Conservation (phyloP, 2,113 vertebrate species). For the Siniperca chuatsi region DNA sequence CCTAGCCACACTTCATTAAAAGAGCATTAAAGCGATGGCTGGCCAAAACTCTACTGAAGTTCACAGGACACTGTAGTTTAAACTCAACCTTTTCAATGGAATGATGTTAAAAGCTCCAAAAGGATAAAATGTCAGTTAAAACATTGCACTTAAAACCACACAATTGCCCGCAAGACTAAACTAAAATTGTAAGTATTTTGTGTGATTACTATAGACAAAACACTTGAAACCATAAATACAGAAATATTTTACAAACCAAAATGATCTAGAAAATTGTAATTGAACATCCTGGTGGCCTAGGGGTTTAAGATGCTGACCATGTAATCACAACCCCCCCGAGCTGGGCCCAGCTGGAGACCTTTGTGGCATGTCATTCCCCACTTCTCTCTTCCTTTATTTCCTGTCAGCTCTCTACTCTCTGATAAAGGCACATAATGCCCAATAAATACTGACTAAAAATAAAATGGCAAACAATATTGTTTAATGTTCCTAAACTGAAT, state of each 20-base stretch:
- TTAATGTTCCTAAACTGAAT: too few relatives aligned
- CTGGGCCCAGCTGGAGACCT: too few relatives aligned
- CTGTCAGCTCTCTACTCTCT: too few relatives aligned
- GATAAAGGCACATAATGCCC: too few relatives aligned
- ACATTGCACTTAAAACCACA: background rate
- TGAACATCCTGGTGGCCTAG: too few relatives aligned
- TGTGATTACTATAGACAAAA: background rate
- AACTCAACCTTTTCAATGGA: conserved; percentile 13
- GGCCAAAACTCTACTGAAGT: conserved; percentile 25
- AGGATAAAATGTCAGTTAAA: conserved; percentile 9
- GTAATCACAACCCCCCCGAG: background rate
- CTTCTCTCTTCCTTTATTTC: background rate
- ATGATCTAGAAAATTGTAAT: too few relatives aligned
- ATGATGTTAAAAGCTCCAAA: background rate
- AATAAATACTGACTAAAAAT: too few relatives aligned
- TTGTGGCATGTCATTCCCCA: too few relatives aligned
- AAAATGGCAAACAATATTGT: too few relatives aligned
- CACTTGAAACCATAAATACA: background rate
- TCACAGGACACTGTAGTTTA: conserved; percentile 32
- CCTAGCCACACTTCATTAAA: conserved; percentile 61
- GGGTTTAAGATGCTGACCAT: background rate
- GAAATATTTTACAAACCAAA: background rate
- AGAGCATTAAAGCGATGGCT: conserved; percentile 49
- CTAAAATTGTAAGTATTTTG: background rate
- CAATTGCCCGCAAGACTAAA: background rate